Conservation (phyloP, 2,888 invertebrate genomes). For the Crocallis elinguaria region DNA sequence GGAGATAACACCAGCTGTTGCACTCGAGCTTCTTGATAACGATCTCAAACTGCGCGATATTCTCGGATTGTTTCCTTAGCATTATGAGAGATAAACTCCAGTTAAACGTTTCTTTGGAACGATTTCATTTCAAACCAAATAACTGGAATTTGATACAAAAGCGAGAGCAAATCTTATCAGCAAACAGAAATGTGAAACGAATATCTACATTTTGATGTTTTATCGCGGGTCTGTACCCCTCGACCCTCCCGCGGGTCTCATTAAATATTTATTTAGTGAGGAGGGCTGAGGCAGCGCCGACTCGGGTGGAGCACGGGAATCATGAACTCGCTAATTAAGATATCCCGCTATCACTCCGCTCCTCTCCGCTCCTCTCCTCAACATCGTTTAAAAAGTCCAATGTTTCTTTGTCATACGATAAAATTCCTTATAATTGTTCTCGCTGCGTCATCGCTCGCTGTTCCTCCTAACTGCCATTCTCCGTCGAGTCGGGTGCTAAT, state of each 20-base stretch:
- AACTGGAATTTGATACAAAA: constrained; percentile 19
- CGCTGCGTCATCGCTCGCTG: constrained; percentile 13
- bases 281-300: background rate
- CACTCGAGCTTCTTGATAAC: background rate
- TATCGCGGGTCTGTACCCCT: background rate
- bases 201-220: constrained; percentile 13
- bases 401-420: constrained; percentile 50
- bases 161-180: constrained; percentile 19
- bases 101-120: background rate
- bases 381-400: constrained; percentile 37
- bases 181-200: constrained; percentile 25
- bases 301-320: background rate
- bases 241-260: constrained; percentile 1
- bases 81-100: no score
- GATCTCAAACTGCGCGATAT: background rate
- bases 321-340: constrained; percentile 37
- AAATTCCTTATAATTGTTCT: constrained; percentile 39
- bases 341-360: background rate
- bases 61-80: background rate
- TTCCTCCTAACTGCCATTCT: background rate
- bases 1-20: background rate
- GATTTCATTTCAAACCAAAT: constrained; percentile 11
- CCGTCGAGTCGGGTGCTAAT: constrained; percentile 12
- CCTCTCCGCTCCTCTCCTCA: constrained; percentile 14
- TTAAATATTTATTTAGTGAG: constrained; percentile 14